Evolutionary conservation across 2,888 invertebrate genomes (phyloP).

Genomic region (Phaedon cochleariae): DNA sequence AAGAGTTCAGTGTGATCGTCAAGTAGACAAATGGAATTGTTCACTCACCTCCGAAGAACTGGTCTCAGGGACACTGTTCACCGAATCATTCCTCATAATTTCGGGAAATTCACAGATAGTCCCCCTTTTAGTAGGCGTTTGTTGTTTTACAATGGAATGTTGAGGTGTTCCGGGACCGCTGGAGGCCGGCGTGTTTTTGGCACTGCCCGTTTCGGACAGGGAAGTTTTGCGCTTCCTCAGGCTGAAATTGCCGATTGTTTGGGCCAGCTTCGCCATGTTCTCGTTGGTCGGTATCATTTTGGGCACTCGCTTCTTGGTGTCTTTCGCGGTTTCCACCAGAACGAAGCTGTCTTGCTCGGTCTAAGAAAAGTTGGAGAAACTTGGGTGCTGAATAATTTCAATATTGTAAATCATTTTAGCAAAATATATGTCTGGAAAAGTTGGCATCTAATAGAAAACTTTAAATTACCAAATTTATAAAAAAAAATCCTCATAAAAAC

Average conservation of each 20-base stretch:
- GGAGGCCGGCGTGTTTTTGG: conserved; percentile 68
- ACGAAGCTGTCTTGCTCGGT: conserved; percentile 53
- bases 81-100: conserved; percentile 50
- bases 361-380: conserved; percentile 39
- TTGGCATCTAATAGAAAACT: too few species aligned
- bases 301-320: conserved; percentile 56
- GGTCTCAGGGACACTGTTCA: conserved; percentile 39
- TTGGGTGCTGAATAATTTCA: too few species aligned
- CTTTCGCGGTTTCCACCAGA: conserved; percentile 47
- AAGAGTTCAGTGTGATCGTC: too few species aligned
- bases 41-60: conserved; percentile 63
- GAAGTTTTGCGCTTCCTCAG: conserved; percentile 71
- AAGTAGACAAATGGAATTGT: not conserved
- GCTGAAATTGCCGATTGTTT: conserved; percentile 64
- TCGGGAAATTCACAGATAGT: conserved; percentile 58
- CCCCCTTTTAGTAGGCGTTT: conserved; percentile 51
- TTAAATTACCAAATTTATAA: too few species aligned
- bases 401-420: too few species aligned
- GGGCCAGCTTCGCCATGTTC: conserved; percentile 61
- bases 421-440: too few species aligned
- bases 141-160: conserved; percentile 50
- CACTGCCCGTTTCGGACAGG: conserved; percentile 48
- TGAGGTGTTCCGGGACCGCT: conserved; percentile 69
- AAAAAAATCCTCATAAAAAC: too few species aligned
- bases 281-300: conserved; percentile 62